These are phyloP conservation scores for Callospermophilus lateralis DNA, from an alignment of 2,113 vertebrate genomes.

Conservation along the genomic window DNA sequence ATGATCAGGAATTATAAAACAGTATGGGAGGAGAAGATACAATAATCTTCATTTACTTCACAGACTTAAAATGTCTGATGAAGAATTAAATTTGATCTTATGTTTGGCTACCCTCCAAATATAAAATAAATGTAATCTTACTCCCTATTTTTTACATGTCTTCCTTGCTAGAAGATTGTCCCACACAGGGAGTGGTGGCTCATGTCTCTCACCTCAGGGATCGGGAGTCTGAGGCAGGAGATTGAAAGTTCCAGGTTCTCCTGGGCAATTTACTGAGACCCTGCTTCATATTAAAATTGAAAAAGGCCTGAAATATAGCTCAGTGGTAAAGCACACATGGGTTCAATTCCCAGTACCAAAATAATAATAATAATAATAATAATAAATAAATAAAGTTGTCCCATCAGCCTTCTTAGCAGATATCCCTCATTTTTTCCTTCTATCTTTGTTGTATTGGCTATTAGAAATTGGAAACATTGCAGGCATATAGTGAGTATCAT, in stretches of 20 bases:
- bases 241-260: too few relatives aligned
- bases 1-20: neutral
- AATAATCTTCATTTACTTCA: neutral
- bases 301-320: too few relatives aligned
- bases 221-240: too few relatives aligned
- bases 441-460: neutral
- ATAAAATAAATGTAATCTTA: conserved; percentile 42
- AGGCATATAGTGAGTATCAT: neutral
- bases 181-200: too few relatives aligned
- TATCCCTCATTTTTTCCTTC: neutral
- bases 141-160: neutral
- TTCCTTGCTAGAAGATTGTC: neutral
- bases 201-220: too few relatives aligned
- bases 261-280: too few relatives aligned
- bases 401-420: neutral
- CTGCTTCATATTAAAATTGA: too few relatives aligned
- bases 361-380: too few relatives aligned
- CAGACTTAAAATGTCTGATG: neutral
- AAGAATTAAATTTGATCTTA: neutral
- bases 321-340: too few relatives aligned
- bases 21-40: neutral
- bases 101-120: neutral
- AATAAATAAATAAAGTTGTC: too few relatives aligned
- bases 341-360: too few relatives aligned
- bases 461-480: neutral